phyloP scores from a whole-genome alignment of 2,888 invertebrate species.

The Eupithecia subumbrata region DNA sequence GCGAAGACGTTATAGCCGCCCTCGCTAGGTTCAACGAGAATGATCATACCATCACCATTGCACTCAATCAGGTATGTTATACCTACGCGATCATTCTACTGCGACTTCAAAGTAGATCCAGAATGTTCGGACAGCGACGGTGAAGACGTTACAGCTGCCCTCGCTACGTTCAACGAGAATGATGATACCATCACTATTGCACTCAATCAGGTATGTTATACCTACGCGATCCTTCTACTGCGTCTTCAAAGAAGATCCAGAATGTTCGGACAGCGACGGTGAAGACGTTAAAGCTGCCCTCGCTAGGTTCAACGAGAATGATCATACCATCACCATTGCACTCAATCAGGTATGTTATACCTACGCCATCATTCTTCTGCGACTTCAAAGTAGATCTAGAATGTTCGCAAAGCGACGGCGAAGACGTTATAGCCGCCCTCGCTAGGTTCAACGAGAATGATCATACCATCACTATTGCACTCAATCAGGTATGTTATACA shows the following conservation, averaged over 20 bases:
- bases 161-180: constrained; percentile 62
- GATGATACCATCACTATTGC: constrained; percentile 63
- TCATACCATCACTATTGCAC: constrained; percentile 59
- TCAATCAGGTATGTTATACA: constrained; percentile 61
- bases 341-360: constrained; percentile 62
- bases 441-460: constrained; percentile 64
- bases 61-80: constrained; percentile 63
- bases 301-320: constrained; percentile 61
- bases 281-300: constrained; percentile 72
- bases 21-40: constrained; percentile 63
- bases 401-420: constrained; percentile 76
- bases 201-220: constrained; percentile 62
- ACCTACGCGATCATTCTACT: no score
- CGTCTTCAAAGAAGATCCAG: constrained; percentile 64
- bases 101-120: constrained; percentile 61
- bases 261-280: constrained; percentile 75
- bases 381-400: constrained; percentile 66
- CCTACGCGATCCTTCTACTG: no score
- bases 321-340: constrained; percentile 60
- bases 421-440: constrained; percentile 70
- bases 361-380: no score
- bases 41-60: constrained; percentile 62
- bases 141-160: constrained; percentile 70
- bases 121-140: constrained; percentile 77
- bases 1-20: constrained; percentile 71